Percentiles rank a stretch among this genome's conserved stretches.
Evolutionary conservation across 2,888 invertebrate genomes (phyloP).

Genomic region (Limnephilus rhombicus): DNA sequence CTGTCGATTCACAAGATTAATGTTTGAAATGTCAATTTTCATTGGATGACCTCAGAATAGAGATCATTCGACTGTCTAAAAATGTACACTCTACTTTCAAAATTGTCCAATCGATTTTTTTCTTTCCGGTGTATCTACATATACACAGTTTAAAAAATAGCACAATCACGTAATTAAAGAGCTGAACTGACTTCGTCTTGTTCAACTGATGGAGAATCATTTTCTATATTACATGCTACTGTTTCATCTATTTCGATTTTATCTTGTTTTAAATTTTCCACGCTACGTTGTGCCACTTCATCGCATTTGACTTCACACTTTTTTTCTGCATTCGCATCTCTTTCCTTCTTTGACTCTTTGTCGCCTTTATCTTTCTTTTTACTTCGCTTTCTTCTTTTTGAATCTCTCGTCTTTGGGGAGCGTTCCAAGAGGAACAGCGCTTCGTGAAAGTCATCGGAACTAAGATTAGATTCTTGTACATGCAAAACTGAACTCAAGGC

Average conservation of each 20-base stretch:
- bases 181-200: constrained; percentile 73
- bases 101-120: neutral
- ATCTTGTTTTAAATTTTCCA: constrained; percentile 53
- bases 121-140: neutral
- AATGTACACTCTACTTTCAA: neutral
- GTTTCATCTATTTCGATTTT: constrained; percentile 46
- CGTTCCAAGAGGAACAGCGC: constrained; percentile 77
- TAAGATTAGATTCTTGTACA: constrained; percentile 77
- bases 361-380: constrained; percentile 72
- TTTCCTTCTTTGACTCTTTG: constrained; percentile 69
- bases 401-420: constrained; percentile 75
- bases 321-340: constrained; percentile 41
- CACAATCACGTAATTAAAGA: constrained; percentile 69
- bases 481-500: constrained; percentile 79
- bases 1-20: neutral
- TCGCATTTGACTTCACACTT: constrained; percentile 49
- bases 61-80: neutral
- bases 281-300: constrained; percentile 47
- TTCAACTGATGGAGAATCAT: constrained; percentile 63
- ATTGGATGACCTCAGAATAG: neutral
- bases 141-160: neutral
- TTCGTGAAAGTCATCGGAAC: constrained; percentile 79
- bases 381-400: constrained; percentile 74
- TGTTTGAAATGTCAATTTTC: neutral
- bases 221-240: constrained; percentile 55